Evolutionary conservation across 1,140 invertebrate genomes (phyloP), one percentile per base, ranked within the genome.

Genomic region (Dreissena polymorpha): DNA sequence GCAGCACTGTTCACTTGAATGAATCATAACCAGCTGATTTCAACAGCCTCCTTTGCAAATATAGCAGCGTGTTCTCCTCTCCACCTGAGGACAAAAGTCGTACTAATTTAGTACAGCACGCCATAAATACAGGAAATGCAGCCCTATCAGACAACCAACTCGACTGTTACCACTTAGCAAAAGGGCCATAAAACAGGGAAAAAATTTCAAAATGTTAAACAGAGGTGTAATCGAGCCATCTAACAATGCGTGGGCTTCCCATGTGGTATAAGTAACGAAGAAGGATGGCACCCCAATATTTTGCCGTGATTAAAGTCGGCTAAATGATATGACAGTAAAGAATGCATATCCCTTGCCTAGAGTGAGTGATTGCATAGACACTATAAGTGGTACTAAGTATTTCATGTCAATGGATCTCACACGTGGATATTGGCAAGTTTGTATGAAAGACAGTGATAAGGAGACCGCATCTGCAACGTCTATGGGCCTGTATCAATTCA

Each of bases 221-320:
- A 60, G 21, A 23, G 57, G 57, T 60, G 21, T 60, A 18, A 60
- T 60, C 16, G 57, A 60, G 57, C 57, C 57, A 23, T 60, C 57
- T 23, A 60, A 60, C 21, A 60, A 10, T 60, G 16, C 57, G 21
- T 60, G 57, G 57, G 16, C 57, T 5, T 60, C 57, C 16, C 57
- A 2, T 39, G 10, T 60, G 94, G 95, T 0, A 87, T 60, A 92
- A 3, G 92, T 94, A 0, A 63, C 88, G 23, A 94, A 94, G 83
- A 72, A 89, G 0, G 88, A 94, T 86, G 93, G 92, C 13, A 85
- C 87, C n/a, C 84, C 93, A 29, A 81, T 94, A 29, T 89, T 95
- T 23, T 94, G 94, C 88, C 92, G 88, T 3, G 94, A 95, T 88
- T 94, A 93, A 88, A 93, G 86, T 16, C 75, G 67, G 23, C 60